phyloP scores from a whole-genome alignment of 1,140 invertebrate species.

The Sipha flava region DNA sequence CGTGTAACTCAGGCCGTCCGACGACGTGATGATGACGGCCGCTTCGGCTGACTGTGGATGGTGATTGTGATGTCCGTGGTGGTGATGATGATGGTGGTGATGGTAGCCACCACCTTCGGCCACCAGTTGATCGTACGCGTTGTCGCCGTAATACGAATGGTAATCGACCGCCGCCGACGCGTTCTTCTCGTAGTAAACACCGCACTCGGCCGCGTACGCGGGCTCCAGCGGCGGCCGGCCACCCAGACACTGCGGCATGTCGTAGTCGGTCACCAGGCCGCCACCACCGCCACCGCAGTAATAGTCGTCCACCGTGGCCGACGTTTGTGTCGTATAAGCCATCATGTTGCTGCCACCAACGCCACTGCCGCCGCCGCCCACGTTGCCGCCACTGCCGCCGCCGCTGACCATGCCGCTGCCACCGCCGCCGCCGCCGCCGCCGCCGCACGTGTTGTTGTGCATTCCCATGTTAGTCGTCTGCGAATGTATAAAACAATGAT shows the following conservation, averaged over 20 bases:
- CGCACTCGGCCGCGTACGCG: not conserved
- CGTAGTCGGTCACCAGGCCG: constrained; percentile 10
- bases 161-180: not conserved
- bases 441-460: constrained; percentile 20
- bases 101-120: not conserved
- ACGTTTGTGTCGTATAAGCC: not conserved
- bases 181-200: constrained; percentile 9
- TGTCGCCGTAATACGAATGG: not conserved
- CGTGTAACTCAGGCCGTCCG: constrained; percentile 79
- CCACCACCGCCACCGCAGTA: not conserved
- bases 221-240: not conserved
- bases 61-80: not conserved
- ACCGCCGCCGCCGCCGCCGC: not conserved
- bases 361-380: too few relatives aligned
- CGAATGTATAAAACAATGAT: not conserved
- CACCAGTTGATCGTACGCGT: not conserved
- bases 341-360: not conserved
- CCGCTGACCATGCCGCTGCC: not conserved
- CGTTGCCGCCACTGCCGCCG: not conserved
- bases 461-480: constrained; percentile 21
- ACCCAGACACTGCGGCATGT: not conserved
- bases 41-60: constrained; percentile 26
- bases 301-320: not conserved
- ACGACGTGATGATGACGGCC: constrained; percentile 61
- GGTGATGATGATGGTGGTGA: constrained; percentile 12